Evolutionary conservation across 2,888 invertebrate species (phyloP), one percentile per base, ranked within the genome.

Genomic region (Gryllus longicercus): DNA sequence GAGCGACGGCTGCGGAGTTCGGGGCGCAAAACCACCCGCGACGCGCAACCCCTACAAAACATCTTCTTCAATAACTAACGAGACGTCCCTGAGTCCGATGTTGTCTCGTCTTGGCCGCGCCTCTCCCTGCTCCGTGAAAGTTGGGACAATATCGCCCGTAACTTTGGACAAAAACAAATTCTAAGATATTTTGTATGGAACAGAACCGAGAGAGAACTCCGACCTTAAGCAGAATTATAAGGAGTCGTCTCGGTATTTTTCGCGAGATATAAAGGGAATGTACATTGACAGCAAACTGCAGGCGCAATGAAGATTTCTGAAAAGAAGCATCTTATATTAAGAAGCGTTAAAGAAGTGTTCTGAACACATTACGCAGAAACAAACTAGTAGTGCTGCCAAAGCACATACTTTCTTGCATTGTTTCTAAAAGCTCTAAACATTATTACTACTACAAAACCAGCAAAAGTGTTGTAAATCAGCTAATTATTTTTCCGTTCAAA

Each of bases 81-180:
- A 63, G 63, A 63, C 63, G 63, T 38, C 63, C n/a, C 63, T 11
- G 63, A 5, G 2, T 4, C n/a, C 8, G 63, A 2, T 63, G n/a
- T 63, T 63, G 14, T 11, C 10, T 63, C 63, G 16, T 63, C 63
- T 63, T 63, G 63, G 63, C 63, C 11, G n/a, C 14, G n/a, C 11
- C 14, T 8, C 63, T 38, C 63, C n/a, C 63, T 3, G 63, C n/a
- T 5, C 16, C 63, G 63, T 11, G 63, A n/a, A 63, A 63, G 63
- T 63, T 63, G 63, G 63, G 63, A 63, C 63, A 63, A 63, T 63
- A 63, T 63, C 63, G 63, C n/a, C 63, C n/a, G 63, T 11, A 63
- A 63, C 63, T 63, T 63, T 11, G 16, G n/a, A 18, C 63, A 63
- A 63, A 63, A 63, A 18, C 63, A 63, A 63, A 63, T 10, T 63